Evolutionary conservation across 2,888 invertebrate species (phyloP).

Genomic region (Pediacus dermestoides): DNA sequence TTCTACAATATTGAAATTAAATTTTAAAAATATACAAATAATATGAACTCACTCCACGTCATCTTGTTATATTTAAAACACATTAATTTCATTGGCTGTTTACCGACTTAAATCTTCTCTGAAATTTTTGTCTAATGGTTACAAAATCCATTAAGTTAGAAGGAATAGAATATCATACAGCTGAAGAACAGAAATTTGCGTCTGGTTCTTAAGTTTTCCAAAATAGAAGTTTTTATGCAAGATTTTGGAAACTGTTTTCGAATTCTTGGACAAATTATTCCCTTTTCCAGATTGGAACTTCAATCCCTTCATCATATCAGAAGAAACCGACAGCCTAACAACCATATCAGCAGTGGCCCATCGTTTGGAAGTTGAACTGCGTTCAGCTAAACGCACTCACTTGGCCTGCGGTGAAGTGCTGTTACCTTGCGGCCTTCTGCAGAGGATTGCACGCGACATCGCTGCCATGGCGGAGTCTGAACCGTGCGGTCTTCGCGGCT

Average conservation of each 20-base stretch:
- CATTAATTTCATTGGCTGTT: too few relatives aligned
- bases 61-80: too few relatives aligned
- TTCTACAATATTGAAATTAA: too few relatives aligned
- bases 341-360: slow-evolving; percentile 67
- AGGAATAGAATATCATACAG: too few relatives aligned
- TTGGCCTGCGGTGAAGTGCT: slow-evolving; percentile 81
- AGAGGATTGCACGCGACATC: slow-evolving; percentile 74
- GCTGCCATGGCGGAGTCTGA: slow-evolving; percentile 81
- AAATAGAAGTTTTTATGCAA: too few relatives aligned
- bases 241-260: too few relatives aligned
- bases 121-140: background rate
- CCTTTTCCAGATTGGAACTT: slow-evolving; percentile 4
- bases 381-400: slow-evolving; percentile 76
- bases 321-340: slow-evolving; percentile 49
- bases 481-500: slow-evolving; percentile 85
- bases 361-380: slow-evolving; percentile 73
- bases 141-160: background rate
- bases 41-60: too few relatives aligned
- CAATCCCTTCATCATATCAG: background rate
- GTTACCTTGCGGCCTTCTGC: slow-evolving; percentile 77
- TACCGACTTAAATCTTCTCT: too few relatives aligned
- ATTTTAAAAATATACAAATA: too few relatives aligned
- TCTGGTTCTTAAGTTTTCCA: too few relatives aligned
- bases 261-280: too few relatives aligned
- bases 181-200: too few relatives aligned